These are phyloP conservation scores for Daubentonia madagascariensis DNA, from an alignment of 2,113 vertebrate species.

Conservation along the genomic window DNA sequence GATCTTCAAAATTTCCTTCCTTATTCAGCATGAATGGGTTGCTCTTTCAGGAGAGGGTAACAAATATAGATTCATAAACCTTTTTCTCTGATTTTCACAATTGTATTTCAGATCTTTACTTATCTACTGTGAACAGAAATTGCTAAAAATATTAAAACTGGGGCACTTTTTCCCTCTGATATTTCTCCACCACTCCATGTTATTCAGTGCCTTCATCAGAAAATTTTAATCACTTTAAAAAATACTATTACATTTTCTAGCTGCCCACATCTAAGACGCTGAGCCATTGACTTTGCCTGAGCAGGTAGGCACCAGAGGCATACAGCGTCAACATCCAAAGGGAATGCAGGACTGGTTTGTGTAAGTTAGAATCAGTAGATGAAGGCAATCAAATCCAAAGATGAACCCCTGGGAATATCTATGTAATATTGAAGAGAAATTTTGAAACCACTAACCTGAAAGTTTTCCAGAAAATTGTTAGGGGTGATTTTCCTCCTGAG, in stretches of 20 bases:
- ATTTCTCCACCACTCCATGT: not conserved
- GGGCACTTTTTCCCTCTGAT: not conserved
- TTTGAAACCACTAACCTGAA: not conserved
- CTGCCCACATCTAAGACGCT: not conserved
- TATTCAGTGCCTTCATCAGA: not conserved
- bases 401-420: not conserved
- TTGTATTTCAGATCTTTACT: not conserved
- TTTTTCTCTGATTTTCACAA: not conserved
- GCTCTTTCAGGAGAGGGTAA: not conserved
- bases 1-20: not conserved
- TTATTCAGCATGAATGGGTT: not conserved
- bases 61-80: not conserved
- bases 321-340: accelerated
- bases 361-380: not conserved
- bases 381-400: not conserved
- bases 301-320: not conserved
- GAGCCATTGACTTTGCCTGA: not conserved
- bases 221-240: not conserved
- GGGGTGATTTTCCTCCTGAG: not conserved
- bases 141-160: not conserved
- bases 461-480: not conserved
- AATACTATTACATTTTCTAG: not conserved
- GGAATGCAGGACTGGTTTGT: not conserved
- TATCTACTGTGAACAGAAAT: not conserved
- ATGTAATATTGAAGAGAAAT: not conserved